Evolutionary conservation across 2,113 vertebrate species (phyloP), one percentile per base, ranked within the genome.

Genomic region (Cnemophilus loriae): DNA sequence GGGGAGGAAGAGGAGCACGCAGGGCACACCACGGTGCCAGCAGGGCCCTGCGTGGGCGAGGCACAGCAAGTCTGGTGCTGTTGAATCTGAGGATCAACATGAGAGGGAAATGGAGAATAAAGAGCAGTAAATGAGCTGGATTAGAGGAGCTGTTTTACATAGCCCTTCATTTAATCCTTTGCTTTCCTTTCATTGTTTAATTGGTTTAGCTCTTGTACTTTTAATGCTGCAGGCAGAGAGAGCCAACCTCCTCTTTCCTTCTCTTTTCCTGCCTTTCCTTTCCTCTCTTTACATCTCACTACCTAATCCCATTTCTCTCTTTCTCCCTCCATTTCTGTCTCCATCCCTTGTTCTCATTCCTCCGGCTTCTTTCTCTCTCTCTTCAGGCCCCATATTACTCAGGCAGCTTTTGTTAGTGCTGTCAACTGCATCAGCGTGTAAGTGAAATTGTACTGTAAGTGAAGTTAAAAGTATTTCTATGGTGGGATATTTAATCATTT

Each of bases 401-500:
- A 95, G 91, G 93, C 82, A 90, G 96, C 91, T 96, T 97, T 97
- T 96, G 96, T 96, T 97, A 92, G 37, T 0, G 12, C 96, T 90
- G 95, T 96, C 93, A 94, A 80, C 96, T 91, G 91, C 95, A 91
- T 87, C 91, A 86, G 63, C 26, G 46, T 96, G 85, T 95, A 97
- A 97, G 96, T 97, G 96, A 97, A 94, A 97, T 97, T 92, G 95
- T 97, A 96, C 97, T 94, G 95, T 97, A 97, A 97, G 95, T 96
- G 96, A 97, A 95, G 95, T 96, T 97, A 97, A 97, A 97, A 97
- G 96, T 96, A 97, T 97, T 97, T 97, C 97, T 96, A 94, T 92
- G 96, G 95, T 97, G 94, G 95, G 95, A 97, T 97, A 97, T 97
- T 97, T 97, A 97, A 97, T 97, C 96, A 97, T 97, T 97, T 97